These are phyloP conservation scores for Drosophila guanche DNA, from an alignment of 1,140 invertebrate species.

Conservation along the genomic window DNA sequence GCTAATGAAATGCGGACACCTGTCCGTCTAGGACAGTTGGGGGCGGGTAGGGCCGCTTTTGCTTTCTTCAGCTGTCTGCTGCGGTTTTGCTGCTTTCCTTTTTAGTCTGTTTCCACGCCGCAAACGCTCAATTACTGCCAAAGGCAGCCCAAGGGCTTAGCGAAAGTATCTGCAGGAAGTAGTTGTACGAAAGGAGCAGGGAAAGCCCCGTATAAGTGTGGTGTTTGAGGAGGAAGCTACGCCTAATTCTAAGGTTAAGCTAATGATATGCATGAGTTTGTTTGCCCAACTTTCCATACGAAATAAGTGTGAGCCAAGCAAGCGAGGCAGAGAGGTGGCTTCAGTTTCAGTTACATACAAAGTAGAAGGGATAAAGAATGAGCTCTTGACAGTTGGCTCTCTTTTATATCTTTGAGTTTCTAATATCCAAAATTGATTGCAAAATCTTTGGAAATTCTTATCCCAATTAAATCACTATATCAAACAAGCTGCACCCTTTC, in stretches of 20 bases:
- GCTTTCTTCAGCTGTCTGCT: constrained; percentile 18
- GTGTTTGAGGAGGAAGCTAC: constrained; percentile 15
- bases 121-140: constrained; percentile 55
- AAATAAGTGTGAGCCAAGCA: constrained; percentile 14
- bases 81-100: constrained; percentile 30
- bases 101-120: constrained; percentile 28
- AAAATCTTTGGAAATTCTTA: too few relatives aligned
- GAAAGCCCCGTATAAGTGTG: constrained; percentile 11
- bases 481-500: too few relatives aligned
- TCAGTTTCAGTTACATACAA: too few relatives aligned
- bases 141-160: constrained; percentile 26
- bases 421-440: too few relatives aligned
- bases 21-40: constrained; percentile 40
- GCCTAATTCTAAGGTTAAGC: constrained; percentile 20
- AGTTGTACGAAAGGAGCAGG: constrained; percentile 12
- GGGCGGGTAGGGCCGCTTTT: not conserved
- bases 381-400: too few relatives aligned
- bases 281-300: constrained; percentile 38
- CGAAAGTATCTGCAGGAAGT: constrained; percentile 8
- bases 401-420: too few relatives aligned
- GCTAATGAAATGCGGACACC: constrained; percentile 71
- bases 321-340: too few relatives aligned
- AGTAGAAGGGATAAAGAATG: too few relatives aligned
- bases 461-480: too few relatives aligned
- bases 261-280: constrained; percentile 57